phyloP scores from a whole-genome alignment of 2,113 vertebrate species.

The Anarhynchus alexandrinus region DNA sequence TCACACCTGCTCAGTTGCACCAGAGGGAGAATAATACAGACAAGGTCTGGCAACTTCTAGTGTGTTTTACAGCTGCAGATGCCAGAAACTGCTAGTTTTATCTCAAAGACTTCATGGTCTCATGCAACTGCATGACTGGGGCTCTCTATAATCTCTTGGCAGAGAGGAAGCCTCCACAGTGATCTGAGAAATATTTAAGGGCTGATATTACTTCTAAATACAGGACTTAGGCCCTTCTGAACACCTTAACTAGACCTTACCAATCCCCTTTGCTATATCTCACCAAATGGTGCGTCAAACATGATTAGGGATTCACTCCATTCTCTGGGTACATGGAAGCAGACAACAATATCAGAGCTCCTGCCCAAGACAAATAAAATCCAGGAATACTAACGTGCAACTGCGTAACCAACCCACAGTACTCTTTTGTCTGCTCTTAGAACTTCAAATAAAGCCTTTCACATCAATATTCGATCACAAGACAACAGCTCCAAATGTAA shows the following conservation, averaged over 20 bases:
- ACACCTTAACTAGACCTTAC: not conserved
- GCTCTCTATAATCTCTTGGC: not conserved
- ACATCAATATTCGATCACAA: not conserved
- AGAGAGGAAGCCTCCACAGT: not conserved
- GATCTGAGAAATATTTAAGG: not conserved
- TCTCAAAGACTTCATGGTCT: not conserved
- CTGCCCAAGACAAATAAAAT: not conserved
- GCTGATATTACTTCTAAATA: not conserved
- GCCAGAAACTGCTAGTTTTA: not conserved
- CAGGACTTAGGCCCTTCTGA: not conserved
- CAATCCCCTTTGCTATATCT: not conserved
- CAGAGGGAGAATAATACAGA: not conserved
- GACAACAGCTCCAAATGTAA: not conserved
- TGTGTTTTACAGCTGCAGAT: constrained; percentile 14
- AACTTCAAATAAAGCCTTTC: constrained; percentile 7
- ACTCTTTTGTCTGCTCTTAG: not conserved
- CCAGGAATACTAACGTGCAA: not conserved
- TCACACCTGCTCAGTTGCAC: constrained; percentile 28
- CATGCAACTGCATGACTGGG: not conserved
- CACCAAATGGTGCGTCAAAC: not conserved
- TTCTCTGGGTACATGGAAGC: not conserved
- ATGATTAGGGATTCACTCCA: not conserved
- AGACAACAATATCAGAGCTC: not conserved
- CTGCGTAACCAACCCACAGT: not conserved
- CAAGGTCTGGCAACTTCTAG: not conserved